phyloP scores from a whole-genome alignment of 2,797 vertebrate genomes.

The Smutsia gigantea region DNA sequence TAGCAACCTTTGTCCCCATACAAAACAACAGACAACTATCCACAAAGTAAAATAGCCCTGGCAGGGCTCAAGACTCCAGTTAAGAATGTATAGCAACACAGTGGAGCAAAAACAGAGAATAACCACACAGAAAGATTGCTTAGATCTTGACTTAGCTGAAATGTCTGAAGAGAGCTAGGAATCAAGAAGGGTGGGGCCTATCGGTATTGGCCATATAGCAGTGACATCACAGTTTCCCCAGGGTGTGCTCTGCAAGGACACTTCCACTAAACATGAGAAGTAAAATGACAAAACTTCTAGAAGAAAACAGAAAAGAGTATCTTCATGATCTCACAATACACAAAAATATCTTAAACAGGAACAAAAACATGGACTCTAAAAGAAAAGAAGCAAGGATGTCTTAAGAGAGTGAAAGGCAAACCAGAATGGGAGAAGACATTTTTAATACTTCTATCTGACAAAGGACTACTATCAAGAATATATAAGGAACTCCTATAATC shows the following conservation, averaged over 20 bases:
- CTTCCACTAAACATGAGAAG: background rate
- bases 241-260: background rate
- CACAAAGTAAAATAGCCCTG: background rate
- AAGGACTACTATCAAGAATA: background rate
- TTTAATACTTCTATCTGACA: background rate
- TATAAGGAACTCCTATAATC: background rate
- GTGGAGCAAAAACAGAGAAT: background rate
- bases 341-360: background rate
- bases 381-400: background rate
- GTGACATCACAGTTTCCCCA: background rate
- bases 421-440: background rate
- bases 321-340: background rate
- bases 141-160: background rate
- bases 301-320: background rate
- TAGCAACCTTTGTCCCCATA: background rate
- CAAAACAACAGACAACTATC: background rate
- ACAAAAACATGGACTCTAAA: background rate
- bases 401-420: background rate
- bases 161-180: background rate
- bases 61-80: background rate
- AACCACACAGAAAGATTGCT: background rate
- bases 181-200: background rate
- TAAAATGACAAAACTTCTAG: background rate
- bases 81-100: background rate
- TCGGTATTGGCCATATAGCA: background rate